Base-by-base conservation (phyloP, 2,888 invertebrate species). In the Andricus quercusramuli region DNA sequence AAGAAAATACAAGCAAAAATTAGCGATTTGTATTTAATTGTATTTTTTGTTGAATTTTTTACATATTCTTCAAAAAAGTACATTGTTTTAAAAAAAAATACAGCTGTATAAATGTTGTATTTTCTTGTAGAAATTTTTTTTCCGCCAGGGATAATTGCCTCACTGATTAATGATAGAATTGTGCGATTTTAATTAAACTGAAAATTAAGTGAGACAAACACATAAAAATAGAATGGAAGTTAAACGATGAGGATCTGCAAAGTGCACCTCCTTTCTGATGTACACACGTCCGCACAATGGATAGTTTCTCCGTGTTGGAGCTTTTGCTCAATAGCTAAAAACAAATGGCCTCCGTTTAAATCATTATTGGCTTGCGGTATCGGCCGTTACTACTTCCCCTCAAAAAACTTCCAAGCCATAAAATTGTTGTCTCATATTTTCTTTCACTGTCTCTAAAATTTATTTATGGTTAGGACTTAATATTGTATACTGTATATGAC, bases 241-340 rank as follows among this genome's bases (percentile, higher is more conserved):
- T 13, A 56, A 74, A 74, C 56, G 74, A 74, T 32, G 29, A 29
- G 74, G 51, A 74, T 29, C 74, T 56, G 56, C n/a, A 47, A 74
- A 74, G 65, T 79, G 82, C 84, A 83, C 80, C 87, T 86, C 83
- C 84, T 84, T 81, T 81, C 62, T 80, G 78, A 80, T 83, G 81
- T 82, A 83, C 59, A 79, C 81, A 70, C 78, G 78, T 83, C 81
- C 70, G 22, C 64, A 78, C 81, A 84, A 86, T 86, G 83, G 81
- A 87, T 86, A 84, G 87, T 82, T 77, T 83, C 85, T 79, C 81
- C 81, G 78, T 76, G 79, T 81, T 78, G 80, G 68, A 79, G 83
- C 80, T 68, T 82, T 78, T 79, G 81, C 79, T 82, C 83, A 86
- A 88, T 88, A 84, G 82, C 80, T 81, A 84, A 84, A 88, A 86